Percentiles rank a stretch among this genome's conserved stretches.
Conservation (phyloP, 2,888 invertebrate species). For the Punctoribates punctum region DNA sequence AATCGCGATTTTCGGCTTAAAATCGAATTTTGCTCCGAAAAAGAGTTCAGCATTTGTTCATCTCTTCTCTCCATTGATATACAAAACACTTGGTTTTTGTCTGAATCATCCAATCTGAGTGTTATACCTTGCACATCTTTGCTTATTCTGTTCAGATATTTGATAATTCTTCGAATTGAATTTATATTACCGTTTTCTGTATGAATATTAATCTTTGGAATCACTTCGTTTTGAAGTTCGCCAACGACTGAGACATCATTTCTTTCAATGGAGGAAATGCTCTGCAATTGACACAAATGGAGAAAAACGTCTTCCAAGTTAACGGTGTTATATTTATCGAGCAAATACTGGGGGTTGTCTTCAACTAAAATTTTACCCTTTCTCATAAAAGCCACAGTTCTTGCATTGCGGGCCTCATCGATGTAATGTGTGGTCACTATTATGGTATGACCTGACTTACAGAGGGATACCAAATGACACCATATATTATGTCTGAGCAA, state of each 20-base stretch:
- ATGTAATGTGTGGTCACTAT: slow-evolving; percentile 87
- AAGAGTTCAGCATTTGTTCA: not conserved
- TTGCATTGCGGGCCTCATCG: slow-evolving; percentile 68
- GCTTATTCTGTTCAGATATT: no score
- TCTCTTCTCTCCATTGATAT: no score
- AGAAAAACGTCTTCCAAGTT: not conserved
- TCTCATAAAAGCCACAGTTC: slow-evolving; percentile 53
- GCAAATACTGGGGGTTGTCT: slow-evolving; percentile 50
- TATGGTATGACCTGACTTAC: not conserved
- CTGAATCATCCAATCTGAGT: no score
- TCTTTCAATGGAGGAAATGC: no score
- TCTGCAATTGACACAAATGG: no score
- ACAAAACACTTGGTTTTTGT: no score
- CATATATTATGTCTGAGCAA: slow-evolving; percentile 59
- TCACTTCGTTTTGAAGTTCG: no score
- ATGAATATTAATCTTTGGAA: no score
- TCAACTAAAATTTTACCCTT: slow-evolving; percentile 53
- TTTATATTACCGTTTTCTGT: no score
- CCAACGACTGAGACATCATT: no score
- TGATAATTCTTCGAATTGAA: no score
- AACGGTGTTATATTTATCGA: slow-evolving; percentile 41
- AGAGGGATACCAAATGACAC: slow-evolving; percentile 27
- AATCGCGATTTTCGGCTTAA: not conserved
- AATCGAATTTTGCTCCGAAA: not conserved
- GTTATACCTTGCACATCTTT: no score